These are phyloP conservation scores for Sus cebifrons DNA, from an alignment of 2,797 vertebrate species.

Conservation along the genomic window DNA sequence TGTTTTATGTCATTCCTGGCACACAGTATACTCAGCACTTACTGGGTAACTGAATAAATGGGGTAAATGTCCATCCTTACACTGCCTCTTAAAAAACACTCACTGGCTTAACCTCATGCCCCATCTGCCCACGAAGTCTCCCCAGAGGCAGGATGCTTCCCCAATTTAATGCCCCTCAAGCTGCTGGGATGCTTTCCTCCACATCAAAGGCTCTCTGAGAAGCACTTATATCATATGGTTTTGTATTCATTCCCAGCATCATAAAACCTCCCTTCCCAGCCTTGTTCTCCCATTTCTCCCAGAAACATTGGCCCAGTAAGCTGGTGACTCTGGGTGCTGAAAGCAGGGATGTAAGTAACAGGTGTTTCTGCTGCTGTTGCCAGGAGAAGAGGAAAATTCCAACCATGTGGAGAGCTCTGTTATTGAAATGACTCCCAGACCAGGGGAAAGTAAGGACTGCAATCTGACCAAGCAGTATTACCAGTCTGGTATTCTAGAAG, in stretches of 20 bases:
- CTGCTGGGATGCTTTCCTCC: neutral
- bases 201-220: neutral
- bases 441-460: neutral
- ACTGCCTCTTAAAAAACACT: neutral
- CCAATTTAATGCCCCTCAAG: neutral
- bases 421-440: conserved; percentile 66
- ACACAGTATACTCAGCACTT: neutral
- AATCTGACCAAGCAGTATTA: conserved; percentile 65
- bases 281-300: conserved; percentile 38
- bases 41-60: neutral
- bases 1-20: neutral
- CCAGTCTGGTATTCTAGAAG: conserved; percentile 29
- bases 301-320: neutral
- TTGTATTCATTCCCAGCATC: neutral
- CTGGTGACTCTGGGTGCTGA: neutral
- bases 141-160: neutral
- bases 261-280: neutral
- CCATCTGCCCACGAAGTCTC: neutral
- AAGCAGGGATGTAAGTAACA: conserved; percentile 25
- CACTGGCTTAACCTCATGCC: neutral
- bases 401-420: conserved; percentile 35
- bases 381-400: conserved; percentile 46
- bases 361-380: conserved; percentile 16
- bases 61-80: neutral
- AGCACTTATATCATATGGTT: accelerated